phyloP scores from a whole-genome alignment of 1,140 invertebrate species.

The Scaptodrosophila lebanonensis region DNA sequence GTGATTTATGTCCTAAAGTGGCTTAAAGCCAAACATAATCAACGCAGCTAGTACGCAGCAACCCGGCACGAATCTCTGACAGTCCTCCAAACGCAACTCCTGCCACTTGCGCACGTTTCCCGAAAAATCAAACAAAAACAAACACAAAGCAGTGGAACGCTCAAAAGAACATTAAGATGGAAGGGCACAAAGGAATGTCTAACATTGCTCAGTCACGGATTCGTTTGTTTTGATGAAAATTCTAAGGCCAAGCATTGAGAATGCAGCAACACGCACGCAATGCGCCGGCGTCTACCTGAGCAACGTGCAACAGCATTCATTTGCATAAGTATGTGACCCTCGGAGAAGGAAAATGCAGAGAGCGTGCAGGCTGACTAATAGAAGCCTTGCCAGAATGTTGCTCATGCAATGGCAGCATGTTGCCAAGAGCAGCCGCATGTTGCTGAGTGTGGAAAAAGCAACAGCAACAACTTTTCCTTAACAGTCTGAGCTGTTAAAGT shows the following conservation, averaged over 20 bases:
- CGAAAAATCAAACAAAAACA: no score
- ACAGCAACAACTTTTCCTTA: no score
- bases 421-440: background rate
- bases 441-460: background rate
- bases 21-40: slow-evolving; percentile 65
- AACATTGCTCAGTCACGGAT: slow-evolving; percentile 35
- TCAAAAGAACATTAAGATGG: no score
- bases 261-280: background rate
- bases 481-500: no score
- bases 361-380: background rate
- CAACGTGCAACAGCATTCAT: background rate
- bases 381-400: background rate
- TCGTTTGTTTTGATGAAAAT: slow-evolving; percentile 22
- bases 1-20: slow-evolving; percentile 61
- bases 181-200: slow-evolving; percentile 28
- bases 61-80: slow-evolving; percentile 24
- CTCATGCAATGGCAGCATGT: background rate
- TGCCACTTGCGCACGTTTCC: no score
- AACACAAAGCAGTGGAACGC: background rate
- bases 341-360: background rate
- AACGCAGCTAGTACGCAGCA: slow-evolving; percentile 42
- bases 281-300: slow-evolving; percentile 24
- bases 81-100: slow-evolving; percentile 28
- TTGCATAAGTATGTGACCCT: slow-evolving; percentile 30
- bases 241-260: background rate